Evolutionary conservation across 2,797 vertebrate species (phyloP).

Genomic region (Stomatorhinus walkeri): DNA sequence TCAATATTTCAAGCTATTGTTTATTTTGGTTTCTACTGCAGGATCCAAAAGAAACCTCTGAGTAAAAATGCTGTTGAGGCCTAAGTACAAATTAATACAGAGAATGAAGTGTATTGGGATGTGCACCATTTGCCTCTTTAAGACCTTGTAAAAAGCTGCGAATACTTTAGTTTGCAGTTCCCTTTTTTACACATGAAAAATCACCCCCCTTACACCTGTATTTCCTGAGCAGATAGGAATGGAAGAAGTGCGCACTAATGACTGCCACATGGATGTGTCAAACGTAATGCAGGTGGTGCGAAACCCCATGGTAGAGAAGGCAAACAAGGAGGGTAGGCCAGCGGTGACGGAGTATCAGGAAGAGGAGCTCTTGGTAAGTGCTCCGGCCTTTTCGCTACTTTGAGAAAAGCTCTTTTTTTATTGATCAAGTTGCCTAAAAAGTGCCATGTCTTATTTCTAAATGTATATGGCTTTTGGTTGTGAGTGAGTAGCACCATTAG

Average conservation of each 20-base stretch:
- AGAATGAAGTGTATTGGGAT: background rate
- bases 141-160: background rate
- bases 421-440: background rate
- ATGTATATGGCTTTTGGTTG: background rate
- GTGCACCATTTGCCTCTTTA: background rate
- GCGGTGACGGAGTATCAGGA: constrained; percentile 88
- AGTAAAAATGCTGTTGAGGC: background rate
- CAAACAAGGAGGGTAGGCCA: constrained; percentile 86
- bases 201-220: background rate
- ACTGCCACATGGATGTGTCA: background rate
- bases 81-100: background rate
- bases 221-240: background rate
- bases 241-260: background rate
- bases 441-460: background rate
- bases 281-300: constrained; percentile 73
- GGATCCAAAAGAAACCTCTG: background rate
- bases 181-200: background rate
- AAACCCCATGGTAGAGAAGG: constrained; percentile 91
- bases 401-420: background rate
- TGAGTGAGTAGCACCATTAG: background rate
- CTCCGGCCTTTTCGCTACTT: constrained; percentile 19
- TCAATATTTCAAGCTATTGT: background rate
- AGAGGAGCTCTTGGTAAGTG: constrained; percentile 86
- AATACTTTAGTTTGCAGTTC: background rate
- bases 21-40: background rate